Conservation (phyloP, 2,888 invertebrate species). For the Diadegma fenestrale region DNA sequence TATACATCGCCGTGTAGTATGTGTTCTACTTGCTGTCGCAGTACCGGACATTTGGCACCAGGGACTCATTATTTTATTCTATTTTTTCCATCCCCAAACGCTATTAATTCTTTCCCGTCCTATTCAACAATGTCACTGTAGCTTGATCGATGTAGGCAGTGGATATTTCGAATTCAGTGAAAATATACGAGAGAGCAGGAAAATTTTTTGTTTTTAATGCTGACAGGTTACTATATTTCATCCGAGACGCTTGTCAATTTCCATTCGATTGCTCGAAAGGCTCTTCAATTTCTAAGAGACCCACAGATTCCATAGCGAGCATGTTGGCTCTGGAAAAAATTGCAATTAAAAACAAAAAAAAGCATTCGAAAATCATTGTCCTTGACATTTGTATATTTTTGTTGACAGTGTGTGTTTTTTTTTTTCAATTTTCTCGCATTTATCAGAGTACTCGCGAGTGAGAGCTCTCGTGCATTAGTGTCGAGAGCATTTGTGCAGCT, state of each 20-base stretch:
- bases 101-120: not conserved
- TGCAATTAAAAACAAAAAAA: not conserved
- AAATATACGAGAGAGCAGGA: not conserved
- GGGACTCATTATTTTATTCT: constrained; percentile 57
- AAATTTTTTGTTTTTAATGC: not conserved
- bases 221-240: not conserved
- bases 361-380: not conserved
- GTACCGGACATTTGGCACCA: constrained; percentile 44
- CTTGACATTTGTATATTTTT: constrained; percentile 7
- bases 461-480: constrained; percentile 41
- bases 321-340: not conserved
- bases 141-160: not conserved
- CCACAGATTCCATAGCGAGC: not conserved
- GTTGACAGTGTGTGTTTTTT: not conserved
- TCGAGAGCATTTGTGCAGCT: constrained; percentile 31
- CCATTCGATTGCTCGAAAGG: not conserved
- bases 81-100: constrained; percentile 19
- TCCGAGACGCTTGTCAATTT: not conserved
- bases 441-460: constrained; percentile 30
- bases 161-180: not conserved
- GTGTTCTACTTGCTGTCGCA: constrained; percentile 38
- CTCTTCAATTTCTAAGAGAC: not conserved
- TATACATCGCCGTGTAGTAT: constrained; percentile 17
- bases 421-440: constrained; percentile 23
- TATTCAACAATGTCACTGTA: constrained; percentile 9